Evolutionary conservation across 2,888 invertebrate species (phyloP), one percentile per base, ranked within the genome.

Genomic region (Hirudinaria manillensis): DNA sequence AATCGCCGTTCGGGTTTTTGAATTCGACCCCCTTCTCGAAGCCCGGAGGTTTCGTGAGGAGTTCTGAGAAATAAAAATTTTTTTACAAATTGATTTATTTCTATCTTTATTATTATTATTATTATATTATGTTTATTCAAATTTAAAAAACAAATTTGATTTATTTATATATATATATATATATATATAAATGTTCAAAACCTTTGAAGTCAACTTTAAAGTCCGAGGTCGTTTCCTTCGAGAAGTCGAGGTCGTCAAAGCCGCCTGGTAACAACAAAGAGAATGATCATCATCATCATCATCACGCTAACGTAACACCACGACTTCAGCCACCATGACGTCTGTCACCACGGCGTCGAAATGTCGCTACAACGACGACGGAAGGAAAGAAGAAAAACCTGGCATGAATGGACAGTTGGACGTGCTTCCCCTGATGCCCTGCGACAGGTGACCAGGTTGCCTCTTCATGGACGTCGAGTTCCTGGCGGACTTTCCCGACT

Each of bases 401-500:
- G 94, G 94, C 88, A 92, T 90, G 84, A 95, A 95, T 0, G 93
- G 93, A 82, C 90, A 90, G 83, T 92, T 93, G 77, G 90, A 90
- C 0, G 90, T 89, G 73, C 90, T 91, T 24, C 94, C 94, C 80
- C 90, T 88, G 0, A 91, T 89, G 70, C 90, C 89, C 81, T 91
- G 89, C 65, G 87, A 87, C 3, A 90, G 89, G 13, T 91, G 89
- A 61, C 91, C 83, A 0, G 93, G 93, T 32, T 91, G 90, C 80
- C 94, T 87, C 55, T 89, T 89, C 87, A 94, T 89, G 0, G 93
- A 93, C 83, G 91, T 88, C 0, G 92, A 92, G 84, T 91, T 92
- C 81, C 88, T 89, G 0, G 91, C 88, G 81, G 76, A 70, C 79
- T 80, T 75, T 81, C 82, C 83, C 88, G 77, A 1, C 76, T 78